Evolutionary conservation across 2,888 invertebrate genomes (phyloP), one percentile per base, ranked within the genome.

Genomic region (Xestia xanthographa): DNA sequence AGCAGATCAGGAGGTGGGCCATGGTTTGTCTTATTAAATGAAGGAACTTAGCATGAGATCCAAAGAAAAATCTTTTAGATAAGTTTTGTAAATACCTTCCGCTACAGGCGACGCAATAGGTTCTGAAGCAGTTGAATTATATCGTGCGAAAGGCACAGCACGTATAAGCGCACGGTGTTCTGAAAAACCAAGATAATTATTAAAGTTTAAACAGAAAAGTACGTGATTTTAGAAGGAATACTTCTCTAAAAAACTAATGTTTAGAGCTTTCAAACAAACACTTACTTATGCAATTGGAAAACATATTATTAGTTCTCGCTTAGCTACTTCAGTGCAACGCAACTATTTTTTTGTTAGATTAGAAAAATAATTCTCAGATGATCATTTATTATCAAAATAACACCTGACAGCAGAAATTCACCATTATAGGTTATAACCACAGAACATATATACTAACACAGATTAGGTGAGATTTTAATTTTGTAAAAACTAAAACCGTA

Each of bases 71-170:
- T 11, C 12, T n/a, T 56, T n/a, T n/a, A n/a, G 1, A 12, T 26
- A 29, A 3, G 43, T 41, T 41, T 48, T 48, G 8, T 20, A 48
- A 20, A 17, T 85, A 84, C 95, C 92, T 87, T 92, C 92, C 66
- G 87, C 67, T 71, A 80, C 50, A 74, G 78, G 81, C 75, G 90
- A 87, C 58, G 85, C 58, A 53, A 86, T 89, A 68, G 90, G 72
- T 82, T 93, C 92, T 65, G 90, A 75, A 71, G 90, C 92, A 66
- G 94, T 91, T 29, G 95, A 93, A 82, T 92, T 92, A 73, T 86
- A 87, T 78, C 93, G 89, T 50, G 89, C 43, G 50, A 88, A 43
- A 56, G 81, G 79, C 62, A 89, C 48, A 50, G 88, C 82, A 77
- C 87, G 86, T 74, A 85, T 86, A 6, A 90, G 60, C 34, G 82